phyloP scores from a whole-genome alignment of 1,140 invertebrate species.

The Coptotermes formosanus region DNA sequence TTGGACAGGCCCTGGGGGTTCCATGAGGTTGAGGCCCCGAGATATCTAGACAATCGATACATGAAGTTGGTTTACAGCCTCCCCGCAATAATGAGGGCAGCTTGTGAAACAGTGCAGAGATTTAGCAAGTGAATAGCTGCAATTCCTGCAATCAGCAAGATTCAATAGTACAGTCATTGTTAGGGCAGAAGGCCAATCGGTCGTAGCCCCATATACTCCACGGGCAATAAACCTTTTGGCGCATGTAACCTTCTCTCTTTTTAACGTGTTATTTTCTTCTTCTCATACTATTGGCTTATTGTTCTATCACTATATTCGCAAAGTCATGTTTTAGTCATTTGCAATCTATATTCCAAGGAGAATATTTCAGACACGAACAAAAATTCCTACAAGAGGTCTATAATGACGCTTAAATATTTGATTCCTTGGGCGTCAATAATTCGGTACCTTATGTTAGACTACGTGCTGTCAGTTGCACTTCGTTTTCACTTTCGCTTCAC shows the following conservation, averaged over 20 bases:
- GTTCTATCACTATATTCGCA: background rate
- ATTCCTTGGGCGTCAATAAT: too few relatives aligned
- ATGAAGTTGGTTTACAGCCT: too few relatives aligned
- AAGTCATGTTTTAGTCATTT: background rate
- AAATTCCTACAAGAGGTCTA: background rate
- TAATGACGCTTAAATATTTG: background rate
- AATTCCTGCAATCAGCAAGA: background rate
- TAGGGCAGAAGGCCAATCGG: background rate
- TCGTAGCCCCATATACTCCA: background rate
- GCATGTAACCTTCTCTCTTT: background rate
- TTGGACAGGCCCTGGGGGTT: too few relatives aligned
- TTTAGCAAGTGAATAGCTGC: background rate
- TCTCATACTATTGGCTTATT: background rate
- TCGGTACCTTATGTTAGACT: too few relatives aligned
- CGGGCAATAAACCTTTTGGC: constrained; percentile 5
- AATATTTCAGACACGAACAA: background rate
- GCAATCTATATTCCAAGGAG: background rate
- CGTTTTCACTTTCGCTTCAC: too few relatives aligned
- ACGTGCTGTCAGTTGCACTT: too few relatives aligned
- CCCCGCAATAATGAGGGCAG: too few relatives aligned
- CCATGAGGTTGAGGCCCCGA: too few relatives aligned
- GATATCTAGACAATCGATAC: too few relatives aligned
- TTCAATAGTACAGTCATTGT: background rate
- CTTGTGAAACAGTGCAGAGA: too few relatives aligned
- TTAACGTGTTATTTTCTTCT: background rate